Percentiles rank a stretch among this genome's conserved stretches.
These are phyloP conservation scores for Enteromius argenteus DNA, from an alignment of 2,797 vertebrate genomes.

Conservation along the genomic window DNA sequence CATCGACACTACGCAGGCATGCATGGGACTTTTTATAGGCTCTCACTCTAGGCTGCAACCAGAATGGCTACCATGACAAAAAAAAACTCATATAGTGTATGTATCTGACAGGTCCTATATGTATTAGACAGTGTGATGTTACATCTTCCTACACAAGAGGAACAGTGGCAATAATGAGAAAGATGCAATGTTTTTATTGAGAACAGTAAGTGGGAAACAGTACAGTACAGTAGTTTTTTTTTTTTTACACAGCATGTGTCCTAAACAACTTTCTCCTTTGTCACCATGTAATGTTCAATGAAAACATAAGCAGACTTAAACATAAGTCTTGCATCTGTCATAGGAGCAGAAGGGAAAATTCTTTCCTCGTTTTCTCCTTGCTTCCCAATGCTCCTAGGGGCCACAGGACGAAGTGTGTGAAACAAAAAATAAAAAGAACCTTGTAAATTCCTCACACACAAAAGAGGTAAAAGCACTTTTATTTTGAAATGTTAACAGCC, in stretches of 20 bases:
- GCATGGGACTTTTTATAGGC: slow-evolving; percentile 74
- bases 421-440: slow-evolving; percentile 51
- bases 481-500: slow-evolving; percentile 61
- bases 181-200: slow-evolving; percentile 45
- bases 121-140: background rate
- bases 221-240: slow-evolving; percentile 59
- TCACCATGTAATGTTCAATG: background rate
- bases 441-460: slow-evolving; percentile 62
- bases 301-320: slow-evolving; percentile 39
- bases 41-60: slow-evolving; percentile 38
- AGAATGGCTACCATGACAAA: slow-evolving; percentile 16
- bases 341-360: slow-evolving; percentile 30
- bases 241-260: slow-evolving; percentile 60
- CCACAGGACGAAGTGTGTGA: slow-evolving; percentile 25
- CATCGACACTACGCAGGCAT: slow-evolving; percentile 75
- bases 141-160: slow-evolving; percentile 19
- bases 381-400: slow-evolving; percentile 3
- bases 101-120: background rate
- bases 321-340: slow-evolving; percentile 21
- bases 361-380: slow-evolving; percentile 25
- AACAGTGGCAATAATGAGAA: slow-evolving; percentile 6
- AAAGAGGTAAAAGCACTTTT: slow-evolving; percentile 55
- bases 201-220: slow-evolving; percentile 16
- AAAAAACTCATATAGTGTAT: background rate
- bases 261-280: slow-evolving; percentile 57